These are phyloP conservation scores for Callaeas wilsoni DNA, from an alignment of 2,113 vertebrate genomes.

Conservation along the genomic window DNA sequence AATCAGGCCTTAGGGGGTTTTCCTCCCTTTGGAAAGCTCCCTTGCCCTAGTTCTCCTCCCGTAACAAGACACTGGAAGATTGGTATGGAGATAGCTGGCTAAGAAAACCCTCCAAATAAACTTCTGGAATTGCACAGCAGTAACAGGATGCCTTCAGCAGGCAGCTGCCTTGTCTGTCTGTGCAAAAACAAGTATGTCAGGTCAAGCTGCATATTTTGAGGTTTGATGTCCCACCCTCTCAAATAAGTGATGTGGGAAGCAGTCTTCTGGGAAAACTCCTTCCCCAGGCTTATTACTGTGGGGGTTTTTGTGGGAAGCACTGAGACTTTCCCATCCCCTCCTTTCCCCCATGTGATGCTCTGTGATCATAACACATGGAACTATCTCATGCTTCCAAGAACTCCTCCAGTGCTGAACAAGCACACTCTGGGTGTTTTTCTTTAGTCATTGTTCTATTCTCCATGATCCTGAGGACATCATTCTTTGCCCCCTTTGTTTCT, in stretches of 20 bases:
- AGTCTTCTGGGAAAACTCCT: constrained; percentile 52
- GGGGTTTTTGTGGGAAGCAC: constrained; percentile 50
- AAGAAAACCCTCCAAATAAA: constrained; percentile 26
- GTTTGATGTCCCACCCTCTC: constrained; percentile 54
- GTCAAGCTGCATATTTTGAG: constrained; percentile 58
- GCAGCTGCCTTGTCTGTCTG: constrained; percentile 32
- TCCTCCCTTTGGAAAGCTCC: background rate
- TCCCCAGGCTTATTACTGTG: constrained; percentile 41
- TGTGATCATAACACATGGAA: constrained; percentile 31
- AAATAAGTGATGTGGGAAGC: constrained; percentile 52
- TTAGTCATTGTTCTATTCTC: background rate
- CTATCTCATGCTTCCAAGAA: constrained; percentile 46
- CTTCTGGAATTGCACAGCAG: background rate
- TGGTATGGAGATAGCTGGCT: constrained; percentile 5
- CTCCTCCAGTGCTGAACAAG: constrained; percentile 31
- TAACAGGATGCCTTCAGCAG: constrained; percentile 24
- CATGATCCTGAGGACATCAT: background rate
- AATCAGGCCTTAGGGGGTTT: background rate
- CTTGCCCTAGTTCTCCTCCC: constrained; percentile 1
- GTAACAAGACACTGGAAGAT: constrained; percentile 16
- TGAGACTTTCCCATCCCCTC: constrained; percentile 52
- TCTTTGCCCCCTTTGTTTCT: background rate
- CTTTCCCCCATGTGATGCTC: constrained; percentile 19
- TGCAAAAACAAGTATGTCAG: constrained; percentile 52
- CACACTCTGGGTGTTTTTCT: background rate